Evolutionary conservation across 2,888 invertebrate genomes (phyloP), one percentile per base, ranked within the genome.

Genomic region (Seira ritae): DNA sequence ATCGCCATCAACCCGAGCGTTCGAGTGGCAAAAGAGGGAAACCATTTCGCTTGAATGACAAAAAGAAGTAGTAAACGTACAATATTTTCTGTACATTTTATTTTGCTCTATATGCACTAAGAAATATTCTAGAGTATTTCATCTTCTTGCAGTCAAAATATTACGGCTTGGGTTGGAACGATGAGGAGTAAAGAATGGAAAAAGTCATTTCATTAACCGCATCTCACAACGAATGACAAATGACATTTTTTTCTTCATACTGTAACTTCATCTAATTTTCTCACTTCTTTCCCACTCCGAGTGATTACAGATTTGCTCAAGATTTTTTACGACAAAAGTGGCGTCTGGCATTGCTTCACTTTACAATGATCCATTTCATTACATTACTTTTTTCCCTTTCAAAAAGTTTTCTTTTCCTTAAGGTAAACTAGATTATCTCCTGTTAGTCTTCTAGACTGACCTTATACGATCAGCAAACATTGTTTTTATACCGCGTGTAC

Each of bases 201-300:
- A 68, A 74, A 80, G 65, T 70, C 75, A 80, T 80, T 75, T 74
- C 80, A 73, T 70, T 75, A 80, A 75, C 80, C 80, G 19, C 75
- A 80, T 80, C 74, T 55, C 68, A 66, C 74, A 46, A 69, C 22
- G 66, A 76, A 71, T 81, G 81, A 81, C 81, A 81, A 81, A 81
- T 81, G 81, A 76, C 72, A 20, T 81, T 71, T 71, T 75, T 24
- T 55, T 75, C 37, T 31, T 71, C 71, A 50, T 50, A 50, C 2
- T 50, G 50, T 50, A 50, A 50, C 50, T 50, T 65, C 65, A 65
- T 22, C 65, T 15, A 17, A 10, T 65, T 65, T 17, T 17, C n/a
- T 17, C 17, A 17, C 55, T 55, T 55, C 55, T 1, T 55, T 55
- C 2, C 17, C 15, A 55, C 17, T 55, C 2, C 55, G 31, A 8